A percentile compares a stretch with the other conserved stretches of the same genome.
Evolutionary conservation across 1,140 invertebrate species (phyloP).

Genomic region (Bombyx mandarina): DNA sequence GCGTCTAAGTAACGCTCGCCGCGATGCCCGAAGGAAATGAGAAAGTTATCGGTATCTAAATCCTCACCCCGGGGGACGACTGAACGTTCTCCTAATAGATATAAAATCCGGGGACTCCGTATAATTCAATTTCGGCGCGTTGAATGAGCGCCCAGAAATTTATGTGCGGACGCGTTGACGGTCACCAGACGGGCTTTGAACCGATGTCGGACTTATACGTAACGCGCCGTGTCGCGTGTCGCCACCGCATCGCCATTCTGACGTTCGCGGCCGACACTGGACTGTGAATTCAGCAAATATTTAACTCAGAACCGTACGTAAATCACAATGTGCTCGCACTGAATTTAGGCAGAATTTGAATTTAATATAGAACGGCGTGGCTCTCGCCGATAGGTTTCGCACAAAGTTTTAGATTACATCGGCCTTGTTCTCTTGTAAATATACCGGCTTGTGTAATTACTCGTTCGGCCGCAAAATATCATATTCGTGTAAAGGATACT

Average conservation of each 20-base stretch:
- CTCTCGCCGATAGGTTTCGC: too few species aligned
- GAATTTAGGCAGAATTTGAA: conserved; percentile 22
- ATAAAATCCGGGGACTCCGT: conserved; percentile 58
- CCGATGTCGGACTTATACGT: neutral
- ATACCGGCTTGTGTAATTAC: too few species aligned
- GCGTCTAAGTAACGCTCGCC: conserved; percentile 31
- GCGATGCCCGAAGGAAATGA: conserved; percentile 52
- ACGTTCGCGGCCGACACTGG: neutral
- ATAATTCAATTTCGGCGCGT: conserved; percentile 52
- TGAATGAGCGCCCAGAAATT: conserved; percentile 6
- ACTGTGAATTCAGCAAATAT: conserved; percentile 20
- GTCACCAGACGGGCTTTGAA: conserved; percentile 1
- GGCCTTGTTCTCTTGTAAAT: too few species aligned
- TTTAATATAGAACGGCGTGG: conserved; percentile 13
- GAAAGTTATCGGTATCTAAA: conserved; percentile 61
- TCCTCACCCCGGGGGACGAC: conserved; percentile 35
- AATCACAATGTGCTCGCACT: conserved; percentile 25
- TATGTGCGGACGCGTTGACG: conserved; percentile 5
- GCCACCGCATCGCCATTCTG: neutral
- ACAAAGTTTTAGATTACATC: too few species aligned
- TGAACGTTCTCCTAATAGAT: conserved; percentile 60
- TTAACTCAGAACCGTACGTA: conserved; percentile 20
- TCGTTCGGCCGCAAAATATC: too few species aligned
- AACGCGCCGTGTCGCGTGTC: neutral
- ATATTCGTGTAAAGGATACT: too few species aligned